Percentiles rank a stretch among this genome's conserved stretches.
These are phyloP conservation scores for Ctena decussata DNA, from an alignment of 2,888 invertebrate genomes.

Conservation along the genomic window DNA sequence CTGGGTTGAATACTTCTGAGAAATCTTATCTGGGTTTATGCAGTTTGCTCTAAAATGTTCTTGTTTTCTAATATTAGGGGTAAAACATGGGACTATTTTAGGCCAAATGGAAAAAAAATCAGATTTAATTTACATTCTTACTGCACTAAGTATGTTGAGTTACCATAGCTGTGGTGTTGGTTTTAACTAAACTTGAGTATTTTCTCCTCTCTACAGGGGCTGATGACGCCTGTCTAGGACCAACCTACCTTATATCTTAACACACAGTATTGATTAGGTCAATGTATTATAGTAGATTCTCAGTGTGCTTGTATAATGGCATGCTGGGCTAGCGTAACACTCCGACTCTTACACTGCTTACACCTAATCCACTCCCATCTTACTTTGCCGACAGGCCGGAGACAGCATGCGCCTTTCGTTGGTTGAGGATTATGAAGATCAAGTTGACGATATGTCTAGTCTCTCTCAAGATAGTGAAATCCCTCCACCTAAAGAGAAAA, in stretches of 20 bases:
- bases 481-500: constrained; percentile 69
- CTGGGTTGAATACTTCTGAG: too few species aligned
- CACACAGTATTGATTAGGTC: neutral
- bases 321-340: neutral
- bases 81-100: too few species aligned
- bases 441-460: constrained; percentile 72
- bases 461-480: constrained; percentile 75
- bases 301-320: neutral
- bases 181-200: neutral
- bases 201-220: constrained; percentile 63
- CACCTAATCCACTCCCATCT: constrained; percentile 40
- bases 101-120: too few species aligned
- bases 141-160: neutral
- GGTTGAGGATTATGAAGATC: constrained; percentile 72
- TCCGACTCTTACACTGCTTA: constrained; percentile 10
- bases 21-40: too few species aligned
- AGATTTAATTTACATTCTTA: too few species aligned
- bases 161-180: neutral
- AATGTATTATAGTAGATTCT: neutral
- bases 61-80: too few species aligned
- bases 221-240: constrained; percentile 62
- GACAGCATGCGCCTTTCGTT: constrained; percentile 66
- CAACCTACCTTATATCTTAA: constrained; percentile 2
- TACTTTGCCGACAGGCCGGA: constrained; percentile 68
- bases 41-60: too few species aligned